These are phyloP conservation scores for Axea sp. DNA, from an alignment of 2,888 invertebrate genomes.

Conservation along the genomic window DNA sequence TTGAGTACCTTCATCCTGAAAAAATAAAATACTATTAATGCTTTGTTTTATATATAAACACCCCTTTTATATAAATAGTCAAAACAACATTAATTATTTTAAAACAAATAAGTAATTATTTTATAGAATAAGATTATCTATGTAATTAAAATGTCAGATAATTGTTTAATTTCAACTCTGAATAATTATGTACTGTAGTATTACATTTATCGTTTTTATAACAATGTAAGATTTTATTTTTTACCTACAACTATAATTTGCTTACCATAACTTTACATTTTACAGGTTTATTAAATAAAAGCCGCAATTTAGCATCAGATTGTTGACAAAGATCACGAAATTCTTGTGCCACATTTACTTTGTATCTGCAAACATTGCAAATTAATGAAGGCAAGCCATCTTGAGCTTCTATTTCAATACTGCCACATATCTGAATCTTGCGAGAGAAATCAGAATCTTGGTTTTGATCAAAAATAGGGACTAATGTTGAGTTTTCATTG, in stretches of 20 bases:
- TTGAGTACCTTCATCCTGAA: slow-evolving; percentile 74
- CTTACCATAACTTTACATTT: slow-evolving; percentile 70
- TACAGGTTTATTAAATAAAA: slow-evolving; percentile 75
- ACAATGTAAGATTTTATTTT: too few species aligned
- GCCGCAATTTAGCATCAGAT: slow-evolving; percentile 74
- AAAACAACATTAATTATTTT: too few species aligned
- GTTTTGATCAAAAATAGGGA: slow-evolving; percentile 73
- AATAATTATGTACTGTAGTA: too few species aligned
- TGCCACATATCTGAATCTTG: slow-evolving; percentile 76
- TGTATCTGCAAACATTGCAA: slow-evolving; percentile 76
- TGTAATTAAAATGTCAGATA: too few species aligned
- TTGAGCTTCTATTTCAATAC: slow-evolving; percentile 75
- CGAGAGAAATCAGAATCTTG: slow-evolving; percentile 71
- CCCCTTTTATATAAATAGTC: too few species aligned
- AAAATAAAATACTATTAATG: not conserved
- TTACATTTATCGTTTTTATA: too few species aligned
- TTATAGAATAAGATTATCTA: too few species aligned
- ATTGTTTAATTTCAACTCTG: too few species aligned
- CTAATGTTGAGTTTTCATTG: slow-evolving; percentile 73
- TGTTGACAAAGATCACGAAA: slow-evolving; percentile 77
- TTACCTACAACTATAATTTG: slow-evolving; percentile 15
- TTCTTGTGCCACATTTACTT: slow-evolving; percentile 76
- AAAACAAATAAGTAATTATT: too few species aligned
- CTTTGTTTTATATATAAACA: slow-evolving; percentile 3
- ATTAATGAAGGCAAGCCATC: slow-evolving; percentile 77